A percentile compares a stretch with the other conserved stretches of the same genome.
Conservation (phyloP, 2,797 vertebrate genomes). For the Myotis myotis region DNA sequence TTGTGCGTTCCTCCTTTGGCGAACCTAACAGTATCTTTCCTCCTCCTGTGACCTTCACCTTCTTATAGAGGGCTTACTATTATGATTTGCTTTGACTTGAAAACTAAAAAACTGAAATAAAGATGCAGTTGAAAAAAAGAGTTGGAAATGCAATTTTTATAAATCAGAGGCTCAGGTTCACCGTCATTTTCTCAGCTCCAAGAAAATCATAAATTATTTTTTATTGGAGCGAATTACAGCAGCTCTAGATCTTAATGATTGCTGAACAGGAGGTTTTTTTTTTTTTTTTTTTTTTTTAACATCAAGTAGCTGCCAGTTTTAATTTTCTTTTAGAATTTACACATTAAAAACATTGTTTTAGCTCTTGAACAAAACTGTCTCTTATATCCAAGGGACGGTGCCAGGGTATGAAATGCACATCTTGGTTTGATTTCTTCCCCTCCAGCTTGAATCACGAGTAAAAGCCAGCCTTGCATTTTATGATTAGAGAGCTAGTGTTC, state of each 20-base stretch:
- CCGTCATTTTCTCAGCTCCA: conserved; percentile 51
- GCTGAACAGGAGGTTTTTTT: conserved; percentile 44
- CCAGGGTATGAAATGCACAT: conserved; percentile 35
- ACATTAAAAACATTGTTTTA: conserved; percentile 73
- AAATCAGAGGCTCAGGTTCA: conserved; percentile 52
- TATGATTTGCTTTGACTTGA: conserved; percentile 46
- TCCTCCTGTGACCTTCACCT: not conserved
- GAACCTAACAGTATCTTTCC: not conserved
- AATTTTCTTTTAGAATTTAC: conserved; percentile 75
- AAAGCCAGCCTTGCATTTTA: conserved; percentile 61
- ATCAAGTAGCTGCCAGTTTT: conserved; percentile 65
- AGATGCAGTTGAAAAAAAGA: conserved; percentile 44
- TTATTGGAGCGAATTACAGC: conserved; percentile 60
- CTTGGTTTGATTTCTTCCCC: conserved; percentile 65
- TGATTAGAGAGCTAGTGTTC: conserved; percentile 57
- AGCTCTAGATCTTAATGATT: conserved; percentile 68
- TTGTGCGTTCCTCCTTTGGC: no score
- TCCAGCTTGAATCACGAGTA: not conserved
- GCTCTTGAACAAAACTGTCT: conserved; percentile 59
- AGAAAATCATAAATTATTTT: conserved; percentile 73
- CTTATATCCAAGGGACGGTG: conserved; percentile 18
- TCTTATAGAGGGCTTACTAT: not conserved
- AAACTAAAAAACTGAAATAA: conserved; percentile 59
- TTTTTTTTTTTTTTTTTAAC: not conserved
- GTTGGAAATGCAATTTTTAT: conserved; percentile 65